Evolutionary conservation across 2,888 invertebrate species (phyloP).

Genomic region (Bembecia ichneumoniformis): DNA sequence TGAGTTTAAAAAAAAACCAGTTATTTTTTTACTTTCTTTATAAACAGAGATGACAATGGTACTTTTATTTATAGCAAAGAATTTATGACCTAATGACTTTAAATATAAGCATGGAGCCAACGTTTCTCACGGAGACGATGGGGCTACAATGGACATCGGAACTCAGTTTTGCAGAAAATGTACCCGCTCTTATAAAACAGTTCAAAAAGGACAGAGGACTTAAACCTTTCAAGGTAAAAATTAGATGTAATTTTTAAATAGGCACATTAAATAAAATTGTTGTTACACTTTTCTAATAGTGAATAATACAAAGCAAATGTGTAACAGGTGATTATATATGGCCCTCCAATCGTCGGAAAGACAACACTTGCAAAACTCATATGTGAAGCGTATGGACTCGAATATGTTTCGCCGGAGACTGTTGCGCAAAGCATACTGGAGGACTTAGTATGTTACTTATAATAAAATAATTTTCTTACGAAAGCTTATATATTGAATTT

Average conservation of each 20-base stretch:
- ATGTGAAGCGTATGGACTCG: constrained; percentile 68
- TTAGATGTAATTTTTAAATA: too few relatives aligned
- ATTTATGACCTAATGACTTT: constrained; percentile 70
- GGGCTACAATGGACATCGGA: constrained; percentile 68
- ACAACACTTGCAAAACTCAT: constrained; percentile 71
- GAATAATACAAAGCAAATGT: background rate
- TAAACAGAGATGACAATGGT: background rate
- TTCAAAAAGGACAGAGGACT: constrained; percentile 68
- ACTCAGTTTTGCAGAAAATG: constrained; percentile 57
- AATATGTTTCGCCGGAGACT: constrained; percentile 69
- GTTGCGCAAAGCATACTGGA: constrained; percentile 67
- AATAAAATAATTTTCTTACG: too few relatives aligned
- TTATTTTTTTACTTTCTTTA: background rate
- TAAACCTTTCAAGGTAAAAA: constrained; percentile 65
- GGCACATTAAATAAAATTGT: too few relatives aligned
- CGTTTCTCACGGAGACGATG: constrained; percentile 66
- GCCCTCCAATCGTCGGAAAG: constrained; percentile 78
- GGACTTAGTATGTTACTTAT: constrained; percentile 56
- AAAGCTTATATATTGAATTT: too few relatives aligned
- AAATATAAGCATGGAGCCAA: constrained; percentile 74
- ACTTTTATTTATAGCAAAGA: constrained; percentile 55
- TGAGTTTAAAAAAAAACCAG: constrained; percentile 18
- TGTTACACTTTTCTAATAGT: too few relatives aligned
- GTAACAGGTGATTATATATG: constrained; percentile 67
- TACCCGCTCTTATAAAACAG: constrained; percentile 55